Conservation (phyloP, 2,888 invertebrate genomes). For the Eupithecia subfuscata region DNA sequence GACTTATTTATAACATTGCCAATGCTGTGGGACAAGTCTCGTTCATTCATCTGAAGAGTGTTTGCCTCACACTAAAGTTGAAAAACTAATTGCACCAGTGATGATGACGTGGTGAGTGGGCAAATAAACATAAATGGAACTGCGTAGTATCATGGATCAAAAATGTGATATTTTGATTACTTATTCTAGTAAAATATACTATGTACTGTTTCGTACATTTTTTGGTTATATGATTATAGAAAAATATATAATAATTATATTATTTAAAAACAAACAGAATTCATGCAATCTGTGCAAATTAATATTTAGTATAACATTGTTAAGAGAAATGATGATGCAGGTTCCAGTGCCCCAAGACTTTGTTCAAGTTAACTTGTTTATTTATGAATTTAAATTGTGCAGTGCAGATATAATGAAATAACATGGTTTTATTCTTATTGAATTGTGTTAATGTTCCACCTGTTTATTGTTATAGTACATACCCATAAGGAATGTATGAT, state of each 20-base stretch:
- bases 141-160: slow-evolving; percentile 78
- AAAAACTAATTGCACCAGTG: slow-evolving; percentile 52
- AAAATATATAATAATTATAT: slow-evolving; percentile 41
- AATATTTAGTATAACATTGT: slow-evolving; percentile 18
- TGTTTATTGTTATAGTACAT: slow-evolving; percentile 4
- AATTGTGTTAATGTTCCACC: slow-evolving; percentile 15
- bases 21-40: slow-evolving; percentile 63
- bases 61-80: slow-evolving; percentile 61
- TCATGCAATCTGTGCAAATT: slow-evolving; percentile 15
- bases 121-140: slow-evolving; percentile 63
- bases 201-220: slow-evolving; percentile 55
- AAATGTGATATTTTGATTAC: slow-evolving; percentile 78
- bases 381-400: slow-evolving; percentile 26
- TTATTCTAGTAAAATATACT: slow-evolving; percentile 66
- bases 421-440: slow-evolving; percentile 14
- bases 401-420: slow-evolving; percentile 10
- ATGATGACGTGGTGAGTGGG: slow-evolving; percentile 56
- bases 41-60: slow-evolving; percentile 70
- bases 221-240: slow-evolving; percentile 55
- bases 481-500: slow-evolving; percentile 22
- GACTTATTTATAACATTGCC: slow-evolving; percentile 72
- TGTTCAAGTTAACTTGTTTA: slow-evolving; percentile 33
- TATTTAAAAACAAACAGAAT: slow-evolving; percentile 43
- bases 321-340: slow-evolving; percentile 65
- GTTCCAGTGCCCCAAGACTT: slow-evolving; percentile 72